A percentile compares a stretch with the other conserved stretches of the same genome.
These are phyloP conservation scores for Acrobasis consociella DNA, from an alignment of 2,888 invertebrate genomes.

Conservation along the genomic window DNA sequence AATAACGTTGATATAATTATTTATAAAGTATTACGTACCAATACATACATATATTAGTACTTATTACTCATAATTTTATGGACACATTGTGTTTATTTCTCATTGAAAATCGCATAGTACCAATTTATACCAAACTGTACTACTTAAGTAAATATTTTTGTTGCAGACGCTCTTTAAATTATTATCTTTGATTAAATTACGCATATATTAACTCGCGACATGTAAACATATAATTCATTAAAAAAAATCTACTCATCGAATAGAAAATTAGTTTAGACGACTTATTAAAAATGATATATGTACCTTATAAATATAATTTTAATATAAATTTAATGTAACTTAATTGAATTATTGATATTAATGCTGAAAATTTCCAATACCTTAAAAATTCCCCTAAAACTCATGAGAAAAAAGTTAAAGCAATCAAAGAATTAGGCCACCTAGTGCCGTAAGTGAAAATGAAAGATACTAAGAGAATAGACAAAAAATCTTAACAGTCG, in stretches of 20 bases:
- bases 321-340: too few relatives aligned
- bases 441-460: neutral
- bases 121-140: neutral
- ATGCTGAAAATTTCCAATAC: too few relatives aligned
- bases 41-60: too few relatives aligned
- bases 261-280: too few relatives aligned
- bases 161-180: neutral
- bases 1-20: too few relatives aligned
- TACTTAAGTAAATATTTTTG: neutral
- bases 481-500: neutral
- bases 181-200: slow-evolving; percentile 1
- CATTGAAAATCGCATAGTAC: neutral
- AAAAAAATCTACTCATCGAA: neutral
- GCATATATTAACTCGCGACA: neutral
- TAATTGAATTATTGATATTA: too few relatives aligned
- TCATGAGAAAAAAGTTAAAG: neutral
- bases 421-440: slow-evolving; percentile 4
- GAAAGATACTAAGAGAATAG: neutral
- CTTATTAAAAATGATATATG: too few relatives aligned
- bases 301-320: too few relatives aligned
- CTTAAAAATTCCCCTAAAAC: neutral
- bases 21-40: too few relatives aligned
- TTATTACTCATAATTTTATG: too few relatives aligned
- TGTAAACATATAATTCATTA: neutral
- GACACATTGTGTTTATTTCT: too few relatives aligned